phyloP scores from a whole-genome alignment of 2,797 vertebrate species.

The Morus bassanus region DNA sequence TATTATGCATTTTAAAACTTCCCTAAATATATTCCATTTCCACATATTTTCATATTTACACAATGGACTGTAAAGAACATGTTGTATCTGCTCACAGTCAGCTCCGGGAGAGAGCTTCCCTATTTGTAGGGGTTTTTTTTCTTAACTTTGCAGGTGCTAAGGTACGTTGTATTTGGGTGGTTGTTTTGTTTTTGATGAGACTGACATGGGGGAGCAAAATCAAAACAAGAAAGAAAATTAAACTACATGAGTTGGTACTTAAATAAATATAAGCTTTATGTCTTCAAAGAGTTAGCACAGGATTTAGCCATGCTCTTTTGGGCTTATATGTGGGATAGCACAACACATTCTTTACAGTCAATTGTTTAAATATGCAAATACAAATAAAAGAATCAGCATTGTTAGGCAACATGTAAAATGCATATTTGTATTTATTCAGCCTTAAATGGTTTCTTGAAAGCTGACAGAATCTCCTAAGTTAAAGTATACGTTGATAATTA shows the following conservation, averaged over 20 bases:
- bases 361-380: conserved; percentile 55
- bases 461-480: not conserved
- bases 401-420: conserved; percentile 20
- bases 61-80: conserved; percentile 40
- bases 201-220: not conserved
- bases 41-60: conserved; percentile 60
- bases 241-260: not conserved
- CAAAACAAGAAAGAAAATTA: conserved; percentile 28
- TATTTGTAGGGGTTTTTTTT: not conserved
- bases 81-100: not conserved
- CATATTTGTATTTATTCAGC: conserved; percentile 8
- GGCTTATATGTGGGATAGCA: not conserved
- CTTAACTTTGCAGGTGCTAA: not conserved
- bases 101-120: not conserved
- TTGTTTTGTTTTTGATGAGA: not conserved
- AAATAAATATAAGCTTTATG: conserved; percentile 25
- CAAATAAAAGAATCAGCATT: not conserved
- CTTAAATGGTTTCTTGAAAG: conserved; percentile 22
- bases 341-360: conserved; percentile 19
- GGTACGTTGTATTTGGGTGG: not conserved
- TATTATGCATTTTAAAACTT: conserved; percentile 63
- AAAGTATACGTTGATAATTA: conserved; percentile 32
- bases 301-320: not conserved
- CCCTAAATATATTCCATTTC: conserved; percentile 56
- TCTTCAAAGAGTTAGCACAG: conserved; percentile 5